Percentiles rank a stretch among this genome's conserved stretches.
These are phyloP conservation scores for Mus minutoides DNA, from an alignment of 2,797 vertebrate species.

Conservation along the genomic window DNA sequence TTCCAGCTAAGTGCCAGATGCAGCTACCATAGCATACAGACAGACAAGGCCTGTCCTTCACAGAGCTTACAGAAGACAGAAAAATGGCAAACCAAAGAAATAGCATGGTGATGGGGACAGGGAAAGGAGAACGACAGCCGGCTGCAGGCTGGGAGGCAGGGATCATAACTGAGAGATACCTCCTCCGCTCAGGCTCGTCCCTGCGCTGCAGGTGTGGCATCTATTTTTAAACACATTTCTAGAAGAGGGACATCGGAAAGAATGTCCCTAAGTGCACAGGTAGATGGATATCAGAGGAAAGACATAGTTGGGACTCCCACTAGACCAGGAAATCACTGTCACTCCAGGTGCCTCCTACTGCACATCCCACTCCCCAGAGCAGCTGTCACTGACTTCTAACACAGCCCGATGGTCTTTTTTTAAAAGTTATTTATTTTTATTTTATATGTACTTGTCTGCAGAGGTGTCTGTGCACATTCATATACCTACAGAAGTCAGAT, in stretches of 20 bases:
- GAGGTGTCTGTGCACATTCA: background rate
- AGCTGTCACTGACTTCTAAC: background rate
- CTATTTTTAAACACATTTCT: conserved; percentile 3
- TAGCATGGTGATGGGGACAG: background rate
- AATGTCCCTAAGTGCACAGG: background rate
- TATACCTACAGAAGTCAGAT: background rate
- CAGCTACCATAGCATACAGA: background rate
- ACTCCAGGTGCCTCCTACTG: background rate
- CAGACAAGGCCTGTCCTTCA: background rate
- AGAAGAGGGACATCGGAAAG: background rate
- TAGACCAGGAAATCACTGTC: background rate
- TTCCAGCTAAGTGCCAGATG: background rate
- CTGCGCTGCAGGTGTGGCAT: background rate
- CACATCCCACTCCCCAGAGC: background rate
- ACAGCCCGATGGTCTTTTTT: background rate
- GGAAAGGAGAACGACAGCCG: background rate
- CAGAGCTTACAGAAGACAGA: background rate
- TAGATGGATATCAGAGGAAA: background rate
- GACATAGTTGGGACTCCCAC: background rate
- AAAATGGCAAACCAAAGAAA: background rate
- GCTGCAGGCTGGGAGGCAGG: background rate
- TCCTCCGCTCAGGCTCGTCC: background rate
- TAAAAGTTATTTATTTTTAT: background rate
- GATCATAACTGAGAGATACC: background rate
- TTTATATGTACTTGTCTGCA: background rate